Evolutionary conservation across 2,113 vertebrate species (phyloP), one percentile per base, ranked within the genome.

Genomic region (Pseudolaguvia tuberculata): DNA sequence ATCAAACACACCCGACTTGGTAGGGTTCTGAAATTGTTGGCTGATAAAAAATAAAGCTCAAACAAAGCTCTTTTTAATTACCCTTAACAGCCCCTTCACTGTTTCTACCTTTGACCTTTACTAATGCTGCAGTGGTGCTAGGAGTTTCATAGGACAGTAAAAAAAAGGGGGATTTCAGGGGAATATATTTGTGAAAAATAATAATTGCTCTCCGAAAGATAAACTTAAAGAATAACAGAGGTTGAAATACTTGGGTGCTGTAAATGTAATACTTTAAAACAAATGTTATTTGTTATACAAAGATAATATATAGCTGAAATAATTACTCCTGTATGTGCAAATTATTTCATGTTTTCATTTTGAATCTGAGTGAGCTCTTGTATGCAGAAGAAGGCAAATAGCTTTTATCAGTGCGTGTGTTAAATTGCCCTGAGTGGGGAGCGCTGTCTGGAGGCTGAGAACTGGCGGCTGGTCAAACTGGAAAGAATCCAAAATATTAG

Each of bases 31-130:
- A 45, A 74, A 72, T 62, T 63, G 62, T 73, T 69, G 1, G 63
- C 2, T 71, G 58, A 59, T 75, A 71, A 80, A 74, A 50, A 42
- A 8, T 27, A 25, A 48, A 57, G n/a, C 29, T 61, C 70, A n/a
- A n/a, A n/a, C n/a, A n/a, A n/a, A n/a, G n/a, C 51, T 77, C 70
- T 66, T 78, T 62, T 70, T 58, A 70, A 75, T 66, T 65, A 75
- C 75, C 62, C 74, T 71, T 58, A 69, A 31, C 59, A 42, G 65
- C 35, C 55, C 47, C 18, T 52, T 55, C 55, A 69, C 12, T 66
- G 31, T 76, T 20, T 66, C 17, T 31, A 20, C 13, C 2, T 21
- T 57, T 17, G 66, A 18, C 17, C 39, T 12, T 23, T 48, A 35
- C 55, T 59, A 52, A n/a, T 50, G n/a, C 42, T 51, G 20, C 45